A percentile compares a stretch with the other conserved stretches of the same genome.
Evolutionary conservation across 92 coral and sea anemone genomes (phyloP).

Genomic region (Epizoanthus rinbou): DNA sequence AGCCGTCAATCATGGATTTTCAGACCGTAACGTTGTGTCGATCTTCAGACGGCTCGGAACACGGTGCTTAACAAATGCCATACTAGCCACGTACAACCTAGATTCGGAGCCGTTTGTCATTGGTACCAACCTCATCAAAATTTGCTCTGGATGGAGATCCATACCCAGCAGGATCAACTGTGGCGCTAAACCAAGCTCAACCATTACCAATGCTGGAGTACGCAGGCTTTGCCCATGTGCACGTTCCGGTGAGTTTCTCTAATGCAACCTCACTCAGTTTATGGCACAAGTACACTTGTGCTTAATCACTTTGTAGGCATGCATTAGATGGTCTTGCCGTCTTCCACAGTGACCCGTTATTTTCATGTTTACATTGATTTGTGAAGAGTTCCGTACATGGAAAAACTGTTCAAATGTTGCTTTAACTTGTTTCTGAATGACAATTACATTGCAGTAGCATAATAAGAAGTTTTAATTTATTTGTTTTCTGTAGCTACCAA

Average conservation of each 20-base stretch:
- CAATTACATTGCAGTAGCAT: no score
- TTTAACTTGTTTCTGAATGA: no score
- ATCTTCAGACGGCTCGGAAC: slow-evolving; percentile 30
- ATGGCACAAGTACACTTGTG: no score
- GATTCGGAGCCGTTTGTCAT: slow-evolving; percentile 31
- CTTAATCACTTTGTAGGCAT: no score
- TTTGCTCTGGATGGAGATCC: slow-evolving; percentile 32
- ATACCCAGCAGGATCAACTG: slow-evolving; percentile 28
- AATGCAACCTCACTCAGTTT: no score
- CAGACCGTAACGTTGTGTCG: slow-evolving; percentile 14
- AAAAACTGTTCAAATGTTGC: no score
- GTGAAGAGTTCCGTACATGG: no score
- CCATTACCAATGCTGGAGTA: neutral
- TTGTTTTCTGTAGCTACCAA: neutral
- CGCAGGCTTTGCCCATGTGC: slow-evolving; percentile 28
- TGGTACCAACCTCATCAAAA: neutral
- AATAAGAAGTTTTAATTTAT: no score
- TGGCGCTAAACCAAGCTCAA: slow-evolving; percentile 4
- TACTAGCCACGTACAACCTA: slow-evolving; percentile 17
- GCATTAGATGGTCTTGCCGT: no score
- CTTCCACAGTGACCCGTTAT: no score
- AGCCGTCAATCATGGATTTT: slow-evolving; percentile 19
- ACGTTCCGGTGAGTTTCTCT: neutral
- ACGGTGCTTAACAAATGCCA: neutral
- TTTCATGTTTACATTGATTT: no score